Conservation (phyloP, 2,888 invertebrate genomes). For the Odontocolon sp. region DNA sequence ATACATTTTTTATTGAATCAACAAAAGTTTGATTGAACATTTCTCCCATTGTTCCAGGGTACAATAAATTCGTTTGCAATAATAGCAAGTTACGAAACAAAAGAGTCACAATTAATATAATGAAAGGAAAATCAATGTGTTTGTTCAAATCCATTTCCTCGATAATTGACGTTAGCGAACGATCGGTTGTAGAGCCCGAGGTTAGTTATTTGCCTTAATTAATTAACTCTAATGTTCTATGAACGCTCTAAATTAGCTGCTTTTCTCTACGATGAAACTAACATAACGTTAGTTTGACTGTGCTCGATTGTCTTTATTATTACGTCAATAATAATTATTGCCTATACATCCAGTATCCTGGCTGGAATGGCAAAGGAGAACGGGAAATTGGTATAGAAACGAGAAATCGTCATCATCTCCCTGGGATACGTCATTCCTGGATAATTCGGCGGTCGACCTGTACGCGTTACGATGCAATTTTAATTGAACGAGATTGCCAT, state of each 20-base stretch:
- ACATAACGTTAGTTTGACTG: no score
- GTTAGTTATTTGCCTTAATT: conserved; percentile 61
- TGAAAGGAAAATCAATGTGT: no score
- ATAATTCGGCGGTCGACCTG: conserved; percentile 48
- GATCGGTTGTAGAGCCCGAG: conserved; percentile 30
- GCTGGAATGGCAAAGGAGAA: no score
- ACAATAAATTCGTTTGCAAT: no score
- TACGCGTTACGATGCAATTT: conserved; percentile 21
- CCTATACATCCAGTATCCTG: no score
- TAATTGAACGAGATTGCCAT: conserved; percentile 41
- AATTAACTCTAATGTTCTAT: conserved; percentile 52
- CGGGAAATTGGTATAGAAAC: conserved; percentile 4
- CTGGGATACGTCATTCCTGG: conserved; percentile 12
- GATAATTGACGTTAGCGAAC: conserved; percentile 61
- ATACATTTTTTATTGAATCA: background rate
- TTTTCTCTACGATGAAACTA: no score
- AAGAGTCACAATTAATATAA: no score
- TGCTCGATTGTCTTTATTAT: conserved; percentile 50
- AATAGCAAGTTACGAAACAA: background rate
- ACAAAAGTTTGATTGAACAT: background rate
- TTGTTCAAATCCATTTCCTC: conserved; percentile 17
- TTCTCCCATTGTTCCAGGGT: no score
- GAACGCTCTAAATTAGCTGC: no score
- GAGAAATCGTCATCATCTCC: conserved; percentile 15
- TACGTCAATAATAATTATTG: conserved; percentile 58